Conservation (phyloP, 1,140 invertebrate species). For the Penaeus japonicus region DNA sequence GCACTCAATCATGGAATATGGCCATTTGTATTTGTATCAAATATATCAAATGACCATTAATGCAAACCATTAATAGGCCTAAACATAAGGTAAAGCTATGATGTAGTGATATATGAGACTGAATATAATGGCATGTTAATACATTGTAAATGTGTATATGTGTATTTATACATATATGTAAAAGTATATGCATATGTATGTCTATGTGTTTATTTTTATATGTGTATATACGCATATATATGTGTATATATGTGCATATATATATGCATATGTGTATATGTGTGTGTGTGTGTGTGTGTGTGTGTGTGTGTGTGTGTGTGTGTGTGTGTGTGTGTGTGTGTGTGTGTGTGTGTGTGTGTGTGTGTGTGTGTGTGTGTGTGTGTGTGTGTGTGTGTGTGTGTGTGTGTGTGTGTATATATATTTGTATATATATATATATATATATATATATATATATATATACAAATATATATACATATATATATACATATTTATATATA, state of each 20-base stretch:
- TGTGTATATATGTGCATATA: not conserved
- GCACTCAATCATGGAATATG: too few species aligned
- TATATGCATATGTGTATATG: not conserved
- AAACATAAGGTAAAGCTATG: not conserved
- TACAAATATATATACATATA: slow-evolving; percentile 6
- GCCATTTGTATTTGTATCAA: too few species aligned
- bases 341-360: not conserved
- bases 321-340: not conserved
- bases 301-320: not conserved
- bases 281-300: not conserved
- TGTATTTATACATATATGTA: slow-evolving; percentile 19
- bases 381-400: slow-evolving; percentile 6
- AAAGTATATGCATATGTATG: slow-evolving; percentile 24
- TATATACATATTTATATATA: slow-evolving; percentile 27
- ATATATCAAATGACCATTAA: too few species aligned
- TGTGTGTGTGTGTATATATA: slow-evolving; percentile 1
- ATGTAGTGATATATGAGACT: not conserved
- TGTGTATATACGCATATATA: not conserved
- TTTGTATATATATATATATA: slow-evolving; percentile 1
- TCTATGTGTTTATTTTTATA: slow-evolving; percentile 10
- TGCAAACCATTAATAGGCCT: too few species aligned
- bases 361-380: slow-evolving; percentile 6
- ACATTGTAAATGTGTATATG: not conserved
- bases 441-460: slow-evolving; percentile 28
- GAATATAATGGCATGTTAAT: not conserved